Evolutionary conservation across 2,113 vertebrate genomes (phyloP).

Genomic region (Oreochromis tanganicae): DNA sequence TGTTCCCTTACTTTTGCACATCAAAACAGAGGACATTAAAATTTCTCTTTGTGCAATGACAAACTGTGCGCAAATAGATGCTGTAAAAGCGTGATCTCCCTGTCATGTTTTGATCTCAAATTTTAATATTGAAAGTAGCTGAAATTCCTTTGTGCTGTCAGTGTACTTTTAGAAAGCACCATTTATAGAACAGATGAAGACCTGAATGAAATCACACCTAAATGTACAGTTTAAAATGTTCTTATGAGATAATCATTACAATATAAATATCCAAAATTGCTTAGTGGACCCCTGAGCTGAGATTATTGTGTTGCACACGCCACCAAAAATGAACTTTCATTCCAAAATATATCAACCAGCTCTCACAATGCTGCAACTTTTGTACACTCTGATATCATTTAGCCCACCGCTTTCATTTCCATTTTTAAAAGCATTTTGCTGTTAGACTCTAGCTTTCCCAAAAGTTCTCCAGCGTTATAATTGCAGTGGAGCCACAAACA

Average conservation of each 20-base stretch:
- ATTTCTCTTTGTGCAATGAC: background rate
- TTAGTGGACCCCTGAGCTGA: background rate
- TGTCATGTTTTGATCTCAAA: background rate
- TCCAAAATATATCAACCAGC: background rate
- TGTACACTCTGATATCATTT: background rate
- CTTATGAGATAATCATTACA: background rate
- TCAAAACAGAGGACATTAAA: background rate
- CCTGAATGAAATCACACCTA: background rate
- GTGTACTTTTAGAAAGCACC: background rate
- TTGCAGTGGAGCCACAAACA: background rate
- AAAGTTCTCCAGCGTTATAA: background rate
- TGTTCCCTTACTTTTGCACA: background rate
- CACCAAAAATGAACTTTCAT: background rate
- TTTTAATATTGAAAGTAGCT: background rate
- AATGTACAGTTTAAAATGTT: background rate
- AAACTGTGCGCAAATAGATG: background rate
- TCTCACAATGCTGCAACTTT: background rate
- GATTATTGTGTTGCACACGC: background rate
- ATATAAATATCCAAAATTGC: background rate
- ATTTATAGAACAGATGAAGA: background rate
- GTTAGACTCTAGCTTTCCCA: background rate
- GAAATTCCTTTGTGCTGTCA: background rate
- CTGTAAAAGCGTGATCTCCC: fast-evolving
- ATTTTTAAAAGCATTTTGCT: background rate
- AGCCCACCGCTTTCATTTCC: background rate